Percentiles rank a stretch among this genome's conserved stretches.
Evolutionary conservation across 2,888 invertebrate genomes (phyloP).

Genomic region (Cryptocheilus praepositus): DNA sequence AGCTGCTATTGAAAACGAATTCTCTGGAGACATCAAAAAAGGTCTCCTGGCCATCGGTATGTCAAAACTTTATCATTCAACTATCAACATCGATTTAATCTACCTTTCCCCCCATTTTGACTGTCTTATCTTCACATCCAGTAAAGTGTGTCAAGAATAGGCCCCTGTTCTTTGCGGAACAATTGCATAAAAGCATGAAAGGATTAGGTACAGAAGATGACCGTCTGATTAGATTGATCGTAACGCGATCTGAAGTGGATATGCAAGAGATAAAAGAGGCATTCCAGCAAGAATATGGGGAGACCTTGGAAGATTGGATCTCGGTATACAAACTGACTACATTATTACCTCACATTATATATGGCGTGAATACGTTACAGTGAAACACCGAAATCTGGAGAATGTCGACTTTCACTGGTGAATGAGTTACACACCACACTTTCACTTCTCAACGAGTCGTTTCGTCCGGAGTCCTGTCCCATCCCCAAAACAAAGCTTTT

Average conservation of each 20-base stretch:
- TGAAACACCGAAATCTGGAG: no score
- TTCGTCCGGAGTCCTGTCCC: no score
- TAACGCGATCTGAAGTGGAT: constrained; percentile 90
- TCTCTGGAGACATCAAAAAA: constrained; percentile 88
- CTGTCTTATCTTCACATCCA: constrained; percentile 56
- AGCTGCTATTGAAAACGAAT: constrained; percentile 87
- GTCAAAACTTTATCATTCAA: constrained; percentile 13
- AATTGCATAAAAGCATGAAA: constrained; percentile 91
- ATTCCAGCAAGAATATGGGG: constrained; percentile 85
- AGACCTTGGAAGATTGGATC: constrained; percentile 87
- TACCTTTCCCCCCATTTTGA: neutral
- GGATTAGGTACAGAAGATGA: constrained; percentile 93
- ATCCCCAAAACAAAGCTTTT: no score
- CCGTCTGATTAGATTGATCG: constrained; percentile 89
- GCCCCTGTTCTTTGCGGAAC: constrained; percentile 89
- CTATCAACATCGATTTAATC: neutral
- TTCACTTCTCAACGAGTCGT: no score
- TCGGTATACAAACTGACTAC: constrained; percentile 77
- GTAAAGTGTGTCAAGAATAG: constrained; percentile 88
- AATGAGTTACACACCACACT: no score
- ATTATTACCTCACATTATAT: neutral
- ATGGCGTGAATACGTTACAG: no score
- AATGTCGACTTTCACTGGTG: no score
- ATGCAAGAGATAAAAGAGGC: constrained; percentile 89
- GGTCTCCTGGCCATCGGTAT: constrained; percentile 86